These are phyloP conservation scores for Microcaecilia unicolor DNA, from an alignment of 2,797 vertebrate genomes.

Conservation along the genomic window DNA sequence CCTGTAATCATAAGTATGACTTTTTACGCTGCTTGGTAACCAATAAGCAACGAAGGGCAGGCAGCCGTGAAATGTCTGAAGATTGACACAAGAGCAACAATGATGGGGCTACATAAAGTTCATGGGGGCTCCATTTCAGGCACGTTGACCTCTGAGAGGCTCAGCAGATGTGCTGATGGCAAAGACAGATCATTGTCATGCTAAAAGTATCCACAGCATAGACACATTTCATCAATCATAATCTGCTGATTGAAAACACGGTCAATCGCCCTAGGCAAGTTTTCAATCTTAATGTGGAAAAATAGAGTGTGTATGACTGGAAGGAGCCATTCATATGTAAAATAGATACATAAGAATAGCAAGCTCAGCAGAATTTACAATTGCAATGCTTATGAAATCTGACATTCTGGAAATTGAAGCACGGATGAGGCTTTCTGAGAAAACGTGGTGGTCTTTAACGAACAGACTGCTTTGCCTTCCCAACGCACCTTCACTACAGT, in stretches of 20 bases:
- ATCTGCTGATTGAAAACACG: slow-evolving; percentile 3
- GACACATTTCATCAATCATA: slow-evolving; percentile 1
- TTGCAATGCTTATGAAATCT: no score
- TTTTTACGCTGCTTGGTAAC: no score
- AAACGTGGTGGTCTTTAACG: no score
- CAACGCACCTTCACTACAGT: no score
- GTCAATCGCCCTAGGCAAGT: not conserved
- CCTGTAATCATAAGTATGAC: no score
- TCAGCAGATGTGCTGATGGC: not conserved
- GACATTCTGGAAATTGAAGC: no score
- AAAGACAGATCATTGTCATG: not conserved
- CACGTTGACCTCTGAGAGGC: not conserved
- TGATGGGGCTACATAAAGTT: no score
- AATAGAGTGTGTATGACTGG: not conserved
- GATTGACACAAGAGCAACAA: no score
- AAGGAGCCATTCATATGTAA: not conserved
- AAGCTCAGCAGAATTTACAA: not conserved
- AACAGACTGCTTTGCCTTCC: no score
- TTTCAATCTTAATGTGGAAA: not conserved
- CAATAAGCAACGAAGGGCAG: no score
- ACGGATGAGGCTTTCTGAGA: no score
- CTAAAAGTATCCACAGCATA: not conserved
- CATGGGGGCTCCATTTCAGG: not conserved
- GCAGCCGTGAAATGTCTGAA: no score
- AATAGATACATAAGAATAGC: not conserved